Conservation (phyloP, 2,113 vertebrate species). For the Redunca redunca region DNA sequence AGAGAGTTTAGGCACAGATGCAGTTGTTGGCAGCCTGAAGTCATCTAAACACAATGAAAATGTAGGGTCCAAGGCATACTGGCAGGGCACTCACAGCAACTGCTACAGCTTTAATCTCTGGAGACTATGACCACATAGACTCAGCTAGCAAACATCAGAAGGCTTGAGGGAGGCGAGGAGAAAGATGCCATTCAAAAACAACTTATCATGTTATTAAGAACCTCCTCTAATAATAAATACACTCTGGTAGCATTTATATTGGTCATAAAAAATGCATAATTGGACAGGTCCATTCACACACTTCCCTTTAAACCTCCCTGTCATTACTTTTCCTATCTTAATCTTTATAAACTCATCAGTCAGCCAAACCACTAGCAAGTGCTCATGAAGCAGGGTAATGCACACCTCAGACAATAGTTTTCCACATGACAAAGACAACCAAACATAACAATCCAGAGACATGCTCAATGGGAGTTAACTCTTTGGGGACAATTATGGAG, state of each 20-base stretch:
- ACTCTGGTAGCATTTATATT: background rate
- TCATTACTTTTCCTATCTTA: background rate
- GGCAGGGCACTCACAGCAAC: background rate
- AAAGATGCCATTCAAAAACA: background rate
- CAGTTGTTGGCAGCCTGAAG: background rate
- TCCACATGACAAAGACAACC: background rate
- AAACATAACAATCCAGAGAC: background rate
- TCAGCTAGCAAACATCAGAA: background rate
- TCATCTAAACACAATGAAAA: background rate
- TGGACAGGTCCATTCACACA: background rate
- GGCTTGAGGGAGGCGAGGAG: accelerated
- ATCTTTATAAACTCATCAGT: background rate
- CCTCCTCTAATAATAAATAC: background rate
- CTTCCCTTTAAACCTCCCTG: background rate
- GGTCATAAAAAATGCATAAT: background rate
- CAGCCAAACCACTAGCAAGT: background rate
- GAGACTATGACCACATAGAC: background rate
- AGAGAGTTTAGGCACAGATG: background rate
- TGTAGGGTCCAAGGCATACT: background rate
- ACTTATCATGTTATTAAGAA: background rate
- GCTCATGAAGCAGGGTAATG: background rate
- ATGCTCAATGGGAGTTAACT: background rate
- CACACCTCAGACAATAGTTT: background rate
- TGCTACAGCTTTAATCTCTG: background rate
- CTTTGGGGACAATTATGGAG: background rate